A percentile compares a stretch with the other conserved stretches of the same genome.
These are phyloP conservation scores for Aleiodes testaceus DNA, from an alignment of 2,888 invertebrate genomes.

Conservation along the genomic window DNA sequence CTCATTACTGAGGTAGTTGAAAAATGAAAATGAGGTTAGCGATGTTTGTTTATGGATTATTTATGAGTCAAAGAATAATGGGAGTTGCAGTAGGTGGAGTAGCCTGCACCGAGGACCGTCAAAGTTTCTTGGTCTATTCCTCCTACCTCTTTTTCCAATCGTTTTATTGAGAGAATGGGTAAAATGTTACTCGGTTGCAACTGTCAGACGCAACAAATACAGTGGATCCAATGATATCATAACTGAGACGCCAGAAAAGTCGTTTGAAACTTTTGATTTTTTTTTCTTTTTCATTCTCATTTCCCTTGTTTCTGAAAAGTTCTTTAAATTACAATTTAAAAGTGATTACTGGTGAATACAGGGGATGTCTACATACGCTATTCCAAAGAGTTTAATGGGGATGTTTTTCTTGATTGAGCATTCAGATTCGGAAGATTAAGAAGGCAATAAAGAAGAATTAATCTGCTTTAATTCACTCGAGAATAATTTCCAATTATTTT, in stretches of 20 bases:
- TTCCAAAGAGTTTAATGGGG: too few relatives aligned
- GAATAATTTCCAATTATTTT: too few relatives aligned
- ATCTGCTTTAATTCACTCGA: too few relatives aligned
- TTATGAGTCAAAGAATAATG: slow-evolving; percentile 21
- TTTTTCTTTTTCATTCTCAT: background rate
- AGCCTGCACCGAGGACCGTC: slow-evolving; percentile 8
- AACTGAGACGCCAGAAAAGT: slow-evolving; percentile 20
- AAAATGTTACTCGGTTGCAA: background rate
- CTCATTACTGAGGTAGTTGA: slow-evolving; percentile 21
- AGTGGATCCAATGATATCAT: background rate
- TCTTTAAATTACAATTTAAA: background rate
- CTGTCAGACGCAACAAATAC: slow-evolving; percentile 7
- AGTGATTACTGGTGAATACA: too few relatives aligned
- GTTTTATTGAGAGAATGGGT: slow-evolving; percentile 3
- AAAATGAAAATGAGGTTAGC: background rate
- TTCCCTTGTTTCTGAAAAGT: background rate
- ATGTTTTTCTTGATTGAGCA: too few relatives aligned
- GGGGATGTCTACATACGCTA: too few relatives aligned
- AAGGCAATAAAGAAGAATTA: too few relatives aligned
- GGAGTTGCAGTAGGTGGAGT: slow-evolving; percentile 23
- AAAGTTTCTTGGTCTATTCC: slow-evolving; percentile 5
- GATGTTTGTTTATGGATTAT: slow-evolving; percentile 30
- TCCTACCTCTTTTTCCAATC: background rate
- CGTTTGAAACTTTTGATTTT: slow-evolving; percentile 10
- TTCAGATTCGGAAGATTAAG: too few relatives aligned